phyloP scores from a whole-genome alignment of 1,140 invertebrate genomes.

The Venturia canescens region DNA sequence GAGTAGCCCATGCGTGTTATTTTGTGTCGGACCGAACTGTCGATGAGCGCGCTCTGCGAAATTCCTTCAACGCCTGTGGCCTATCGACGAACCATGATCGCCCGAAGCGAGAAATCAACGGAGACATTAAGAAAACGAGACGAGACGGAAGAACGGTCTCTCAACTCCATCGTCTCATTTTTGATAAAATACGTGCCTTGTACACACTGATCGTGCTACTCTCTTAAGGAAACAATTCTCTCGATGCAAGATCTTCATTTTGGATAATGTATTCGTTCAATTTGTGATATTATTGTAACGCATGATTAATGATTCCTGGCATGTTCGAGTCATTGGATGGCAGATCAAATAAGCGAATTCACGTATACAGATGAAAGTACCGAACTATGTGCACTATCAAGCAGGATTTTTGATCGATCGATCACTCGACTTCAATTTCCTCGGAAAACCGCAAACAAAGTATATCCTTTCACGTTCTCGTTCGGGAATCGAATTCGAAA shows the following conservation, averaged over 20 bases:
- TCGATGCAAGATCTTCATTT: neutral
- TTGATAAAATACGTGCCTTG: constrained; percentile 36
- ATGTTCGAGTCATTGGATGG: neutral
- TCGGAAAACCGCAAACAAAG: no score
- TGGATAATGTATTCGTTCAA: constrained; percentile 23
- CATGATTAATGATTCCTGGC: neutral
- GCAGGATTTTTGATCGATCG: no score
- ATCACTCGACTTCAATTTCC: no score
- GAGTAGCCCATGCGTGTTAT: neutral
- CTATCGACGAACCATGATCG: constrained; percentile 35
- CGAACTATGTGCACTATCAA: neutral
- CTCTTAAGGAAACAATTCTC: neutral
- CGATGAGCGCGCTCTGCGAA: constrained; percentile 26
- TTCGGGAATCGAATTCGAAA: neutral
- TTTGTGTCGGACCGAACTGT: neutral
- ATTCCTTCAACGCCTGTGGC: constrained; percentile 44
- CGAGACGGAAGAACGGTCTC: constrained; percentile 18
- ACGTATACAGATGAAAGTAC: neutral
- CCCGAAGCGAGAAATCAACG: constrained; percentile 40
- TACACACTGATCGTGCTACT: neutral
- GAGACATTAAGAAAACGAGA: constrained; percentile 28
- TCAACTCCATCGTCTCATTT: constrained; percentile 20
- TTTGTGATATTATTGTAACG: neutral
- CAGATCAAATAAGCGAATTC: neutral
- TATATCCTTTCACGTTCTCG: neutral